Percentiles rank a stretch among this genome's conserved stretches.
Conservation (phyloP, 2,888 invertebrate genomes). For the Reticulitermes lucifugus region DNA sequence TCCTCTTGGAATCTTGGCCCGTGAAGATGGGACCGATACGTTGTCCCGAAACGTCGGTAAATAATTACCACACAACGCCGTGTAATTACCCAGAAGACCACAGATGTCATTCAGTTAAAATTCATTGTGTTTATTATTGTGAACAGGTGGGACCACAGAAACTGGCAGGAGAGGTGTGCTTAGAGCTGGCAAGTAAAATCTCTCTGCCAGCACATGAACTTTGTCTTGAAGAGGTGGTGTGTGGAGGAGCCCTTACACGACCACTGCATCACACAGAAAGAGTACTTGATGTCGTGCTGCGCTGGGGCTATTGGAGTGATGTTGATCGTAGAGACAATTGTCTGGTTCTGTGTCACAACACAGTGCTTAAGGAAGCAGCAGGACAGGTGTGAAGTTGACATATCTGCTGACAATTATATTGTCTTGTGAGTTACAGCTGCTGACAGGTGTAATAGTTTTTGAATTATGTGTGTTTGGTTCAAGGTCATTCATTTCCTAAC, state of each 20-base stretch:
- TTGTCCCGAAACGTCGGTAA: too few relatives aligned
- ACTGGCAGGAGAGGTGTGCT: slow-evolving; percentile 80
- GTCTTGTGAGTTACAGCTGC: too few relatives aligned
- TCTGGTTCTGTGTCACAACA: slow-evolving; percentile 71
- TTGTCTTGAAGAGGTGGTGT: slow-evolving; percentile 83
- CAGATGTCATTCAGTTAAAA: too few relatives aligned
- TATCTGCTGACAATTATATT: too few relatives aligned
- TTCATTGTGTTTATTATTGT: too few relatives aligned
- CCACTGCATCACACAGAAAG: slow-evolving; percentile 83
- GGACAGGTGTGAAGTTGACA: slow-evolving; percentile 56
- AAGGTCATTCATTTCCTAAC: too few relatives aligned
- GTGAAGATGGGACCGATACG: too few relatives aligned
- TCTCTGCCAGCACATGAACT: slow-evolving; percentile 73
- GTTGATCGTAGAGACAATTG: slow-evolving; percentile 87
- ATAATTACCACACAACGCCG: too few relatives aligned
- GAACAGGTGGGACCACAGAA: slow-evolving; percentile 80
- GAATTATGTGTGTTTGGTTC: too few relatives aligned
- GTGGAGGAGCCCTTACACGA: slow-evolving; percentile 78
- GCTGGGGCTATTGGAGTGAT: slow-evolving; percentile 92
- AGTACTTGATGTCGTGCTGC: slow-evolving; percentile 75
- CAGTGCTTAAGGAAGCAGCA: slow-evolving; percentile 61
- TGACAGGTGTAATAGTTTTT: too few relatives aligned
- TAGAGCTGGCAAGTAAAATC: slow-evolving; percentile 76
- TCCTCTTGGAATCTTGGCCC: too few relatives aligned
- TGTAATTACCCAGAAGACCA: too few relatives aligned